These are phyloP conservation scores for Lithobates sylvaticus DNA, from an alignment of 2,797 vertebrate genomes.

Conservation along the genomic window DNA sequence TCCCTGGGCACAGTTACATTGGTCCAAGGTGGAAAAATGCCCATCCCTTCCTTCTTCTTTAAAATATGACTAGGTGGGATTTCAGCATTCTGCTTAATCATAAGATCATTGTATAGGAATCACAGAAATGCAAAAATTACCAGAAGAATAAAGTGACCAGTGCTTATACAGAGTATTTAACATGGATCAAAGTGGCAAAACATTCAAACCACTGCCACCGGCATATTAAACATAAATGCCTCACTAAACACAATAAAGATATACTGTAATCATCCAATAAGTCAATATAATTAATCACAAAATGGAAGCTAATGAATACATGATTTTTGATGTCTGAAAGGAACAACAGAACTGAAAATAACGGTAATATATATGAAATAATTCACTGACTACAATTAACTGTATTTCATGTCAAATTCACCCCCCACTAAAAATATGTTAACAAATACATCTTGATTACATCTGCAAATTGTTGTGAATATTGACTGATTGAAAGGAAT, in stretches of 20 bases:
- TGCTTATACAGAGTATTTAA: not conserved
- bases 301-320: not conserved
- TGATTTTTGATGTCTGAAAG: not conserved
- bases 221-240: not conserved
- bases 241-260: not conserved
- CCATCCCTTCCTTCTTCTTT: no score
- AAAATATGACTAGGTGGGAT: no score
- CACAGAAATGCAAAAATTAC: no score
- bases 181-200: not conserved
- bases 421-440: conserved; percentile 21
- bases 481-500: conserved; percentile 61
- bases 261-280: conserved; percentile 13
- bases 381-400: conserved; percentile 34
- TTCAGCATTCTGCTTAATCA: no score
- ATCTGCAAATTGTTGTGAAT: conserved; percentile 56
- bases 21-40: no score
- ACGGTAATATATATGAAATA: conserved; percentile 4
- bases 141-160: no score
- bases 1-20: no score
- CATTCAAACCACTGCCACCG: not conserved
- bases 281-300: conserved; percentile 9
- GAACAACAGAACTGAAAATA: not conserved
- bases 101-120: no score
- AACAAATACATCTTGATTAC: conserved; percentile 59
- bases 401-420: conserved; percentile 11